phyloP scores from a whole-genome alignment of 1,140 invertebrate species.

The Psix sp. region DNA sequence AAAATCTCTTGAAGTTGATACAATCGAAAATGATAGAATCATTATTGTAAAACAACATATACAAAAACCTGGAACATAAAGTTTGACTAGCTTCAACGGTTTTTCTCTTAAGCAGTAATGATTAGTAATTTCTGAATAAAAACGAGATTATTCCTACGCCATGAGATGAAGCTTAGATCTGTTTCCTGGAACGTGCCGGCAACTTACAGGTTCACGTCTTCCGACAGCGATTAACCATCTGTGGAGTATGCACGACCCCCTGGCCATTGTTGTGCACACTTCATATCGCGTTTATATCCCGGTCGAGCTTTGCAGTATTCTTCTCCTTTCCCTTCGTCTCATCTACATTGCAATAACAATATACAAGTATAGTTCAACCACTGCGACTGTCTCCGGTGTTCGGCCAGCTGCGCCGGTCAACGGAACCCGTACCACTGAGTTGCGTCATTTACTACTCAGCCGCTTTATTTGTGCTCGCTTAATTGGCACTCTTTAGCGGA shows the following conservation, averaged over 20 bases:
- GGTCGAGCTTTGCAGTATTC: constrained; percentile 25
- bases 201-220: constrained; percentile 35
- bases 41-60: too few species aligned
- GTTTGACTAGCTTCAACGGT: too few species aligned
- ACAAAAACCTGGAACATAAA: too few species aligned
- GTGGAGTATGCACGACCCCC: constrained; percentile 46
- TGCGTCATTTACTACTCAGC: constrained; percentile 29
- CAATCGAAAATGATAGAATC: too few species aligned
- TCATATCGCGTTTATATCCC: constrained; percentile 28
- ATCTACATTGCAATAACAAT: constrained; percentile 33
- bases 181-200: constrained; percentile 26
- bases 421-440: constrained; percentile 17
- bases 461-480: constrained; percentile 21
- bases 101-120: too few species aligned
- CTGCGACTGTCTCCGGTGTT: constrained; percentile 16
- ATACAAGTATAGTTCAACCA: constrained; percentile 26
- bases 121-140: too few species aligned
- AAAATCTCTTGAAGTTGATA: too few species aligned
- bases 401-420: constrained; percentile 31
- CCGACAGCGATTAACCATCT: constrained; percentile 57
- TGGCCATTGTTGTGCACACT: constrained; percentile 45
- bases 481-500: constrained; percentile 19
- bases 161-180: constrained; percentile 15
- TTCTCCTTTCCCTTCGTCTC: constrained; percentile 20
- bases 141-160: too few species aligned